Evolutionary conservation across 2,797 vertebrate genomes (phyloP).

Genomic region (Streptopelia turtur): DNA sequence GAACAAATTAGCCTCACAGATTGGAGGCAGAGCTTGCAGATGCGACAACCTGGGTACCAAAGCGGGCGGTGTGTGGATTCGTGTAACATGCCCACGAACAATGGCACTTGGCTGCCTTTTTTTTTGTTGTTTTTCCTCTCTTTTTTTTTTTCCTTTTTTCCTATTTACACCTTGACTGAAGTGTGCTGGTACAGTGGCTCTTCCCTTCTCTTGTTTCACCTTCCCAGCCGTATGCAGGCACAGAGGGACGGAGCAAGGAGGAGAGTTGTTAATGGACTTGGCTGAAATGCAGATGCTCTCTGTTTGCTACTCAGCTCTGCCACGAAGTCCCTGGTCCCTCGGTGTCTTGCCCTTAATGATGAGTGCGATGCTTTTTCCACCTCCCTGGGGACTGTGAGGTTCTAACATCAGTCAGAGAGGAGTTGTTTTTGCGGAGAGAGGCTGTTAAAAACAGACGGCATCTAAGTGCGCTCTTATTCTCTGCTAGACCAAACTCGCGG

Average conservation of each 20-base stretch:
- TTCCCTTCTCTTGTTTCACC: neutral
- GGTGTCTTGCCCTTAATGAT: neutral
- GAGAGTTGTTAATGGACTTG: neutral
- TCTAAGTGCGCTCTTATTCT: neutral
- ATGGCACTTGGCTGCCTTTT: neutral
- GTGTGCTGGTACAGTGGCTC: neutral
- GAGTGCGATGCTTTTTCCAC: neutral
- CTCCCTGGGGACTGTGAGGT: accelerated
- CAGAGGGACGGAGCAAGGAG: neutral
- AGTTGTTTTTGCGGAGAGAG: neutral
- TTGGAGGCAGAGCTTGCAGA: constrained; percentile 75
- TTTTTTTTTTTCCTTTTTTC: neutral
- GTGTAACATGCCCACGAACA: constrained; percentile 19
- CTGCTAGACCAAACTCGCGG: neutral
- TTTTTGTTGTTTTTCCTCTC: neutral
- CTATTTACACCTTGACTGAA: constrained; percentile 8
- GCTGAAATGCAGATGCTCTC: accelerated
- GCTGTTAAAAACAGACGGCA: neutral
- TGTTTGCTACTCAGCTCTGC: neutral
- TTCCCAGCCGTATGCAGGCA: neutral
- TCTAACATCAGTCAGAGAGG: accelerated
- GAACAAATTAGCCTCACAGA: constrained; percentile 79
- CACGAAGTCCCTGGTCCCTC: neutral
- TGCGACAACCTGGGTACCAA: constrained; percentile 38
- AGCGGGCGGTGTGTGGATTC: neutral